Evolutionary conservation across 2,797 vertebrate species (phyloP).

Genomic region (Phoeniculus purpureus): DNA sequence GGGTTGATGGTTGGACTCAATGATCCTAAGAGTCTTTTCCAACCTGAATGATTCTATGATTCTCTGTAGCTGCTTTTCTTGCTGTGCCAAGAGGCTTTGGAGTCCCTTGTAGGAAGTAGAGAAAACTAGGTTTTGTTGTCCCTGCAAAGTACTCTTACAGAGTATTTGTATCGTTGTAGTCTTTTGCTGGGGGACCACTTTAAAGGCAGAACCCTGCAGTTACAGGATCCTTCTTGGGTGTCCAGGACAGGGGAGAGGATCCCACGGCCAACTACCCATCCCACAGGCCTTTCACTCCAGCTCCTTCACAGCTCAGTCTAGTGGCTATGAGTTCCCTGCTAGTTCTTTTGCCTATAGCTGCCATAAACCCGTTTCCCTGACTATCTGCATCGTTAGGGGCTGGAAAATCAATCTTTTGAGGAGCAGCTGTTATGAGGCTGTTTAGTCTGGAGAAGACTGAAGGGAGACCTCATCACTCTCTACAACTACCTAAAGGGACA

Average conservation of each 20-base stretch:
- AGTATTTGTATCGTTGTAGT: rapidly evolving
- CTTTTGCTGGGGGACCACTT: not conserved
- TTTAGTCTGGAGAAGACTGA: too few species aligned
- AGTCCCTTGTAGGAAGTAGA: not conserved
- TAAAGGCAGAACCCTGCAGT: not conserved
- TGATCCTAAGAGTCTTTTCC: too few species aligned
- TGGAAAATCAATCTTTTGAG: too few species aligned
- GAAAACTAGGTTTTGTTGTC: not conserved
- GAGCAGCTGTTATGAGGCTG: too few species aligned
- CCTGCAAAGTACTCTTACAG: not conserved
- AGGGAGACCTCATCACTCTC: too few species aligned
- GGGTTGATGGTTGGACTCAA: too few species aligned
- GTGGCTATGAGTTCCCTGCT: not conserved
- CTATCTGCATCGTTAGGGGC: not conserved
- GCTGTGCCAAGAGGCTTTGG: not conserved
- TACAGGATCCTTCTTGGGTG: rapidly evolving
- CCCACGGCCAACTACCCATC: not conserved
- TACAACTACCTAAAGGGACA: too few species aligned
- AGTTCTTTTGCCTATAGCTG: not conserved
- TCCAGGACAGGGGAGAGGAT: not conserved
- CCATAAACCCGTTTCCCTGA: not conserved
- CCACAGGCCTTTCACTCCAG: rapidly evolving
- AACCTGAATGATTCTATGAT: not conserved
- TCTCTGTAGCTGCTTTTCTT: not conserved
- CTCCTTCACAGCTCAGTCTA: not conserved